Evolutionary conservation across 2,888 invertebrate genomes (phyloP), one percentile per base, ranked within the genome.

Genomic region (Pasiphila rectangulata): DNA sequence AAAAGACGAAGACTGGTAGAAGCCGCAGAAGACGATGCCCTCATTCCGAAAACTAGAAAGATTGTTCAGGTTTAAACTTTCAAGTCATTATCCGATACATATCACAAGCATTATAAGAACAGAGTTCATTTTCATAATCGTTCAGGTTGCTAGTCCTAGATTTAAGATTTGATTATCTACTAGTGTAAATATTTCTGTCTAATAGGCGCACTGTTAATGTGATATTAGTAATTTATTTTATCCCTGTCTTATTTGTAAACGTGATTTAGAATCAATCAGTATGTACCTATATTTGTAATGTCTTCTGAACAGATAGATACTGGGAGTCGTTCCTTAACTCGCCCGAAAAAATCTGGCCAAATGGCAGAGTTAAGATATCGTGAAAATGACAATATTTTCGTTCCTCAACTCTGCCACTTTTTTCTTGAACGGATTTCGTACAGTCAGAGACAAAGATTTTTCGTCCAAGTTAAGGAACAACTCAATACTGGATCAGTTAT

Each of bases 1-100:
- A 92, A 92, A 67, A 81, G 92, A 25, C 91, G 91, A 65, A 89
- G 92, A 78, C 83, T 92, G n/a, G 91, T 91, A 5, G 91, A 92
- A 57, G 82, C 79, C 0, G 66, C 78, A 0, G 89, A 90, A 16
- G 90, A 89, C 2, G 90, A 90, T 20, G 69, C 79, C 15, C 79
- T 89, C 59, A 82, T 88, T 69, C 77, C 80, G 57, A 88, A 87
- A 70, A 82, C 84, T 23, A 79, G 88, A 52, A 90, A 90, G 75
- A 86, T 80, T 40, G 88, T 90, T 49, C 84, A 89, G 76, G 90
- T 86, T 41, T 90, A 77, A 77, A 60, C 24, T 38, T 49, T 41
- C 30, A 34, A 49, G 21, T 39, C 44, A 40, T 46, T 50, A 53
- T 61, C 30, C 30, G 36, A 81, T 73, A 83, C 84, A 86, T 86